A percentile compares a stretch with the other conserved stretches of the same genome.
Evolutionary conservation across 2,888 invertebrate genomes (phyloP).

Genomic region (Drosophila phalerata): DNA sequence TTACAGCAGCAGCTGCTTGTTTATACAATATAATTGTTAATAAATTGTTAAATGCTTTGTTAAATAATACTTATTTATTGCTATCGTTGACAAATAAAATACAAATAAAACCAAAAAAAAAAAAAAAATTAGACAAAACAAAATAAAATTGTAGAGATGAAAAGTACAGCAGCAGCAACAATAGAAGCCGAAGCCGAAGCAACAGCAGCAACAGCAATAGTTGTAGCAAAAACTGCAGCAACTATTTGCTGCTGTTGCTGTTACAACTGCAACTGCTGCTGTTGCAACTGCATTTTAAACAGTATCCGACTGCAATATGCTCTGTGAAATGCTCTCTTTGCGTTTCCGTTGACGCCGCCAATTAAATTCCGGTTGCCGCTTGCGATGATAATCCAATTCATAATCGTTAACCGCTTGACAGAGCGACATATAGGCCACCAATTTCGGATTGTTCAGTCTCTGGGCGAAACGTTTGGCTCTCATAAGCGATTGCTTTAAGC

Average conservation of each 20-base stretch:
- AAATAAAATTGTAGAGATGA: neutral
- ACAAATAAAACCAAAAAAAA: slow-evolving; percentile 30
- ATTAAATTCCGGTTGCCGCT: slow-evolving; percentile 6
- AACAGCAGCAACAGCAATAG: neutral
- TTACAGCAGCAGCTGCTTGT: slow-evolving; percentile 31
- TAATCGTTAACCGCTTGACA: slow-evolving; percentile 69
- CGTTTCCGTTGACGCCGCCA: slow-evolving; percentile 2
- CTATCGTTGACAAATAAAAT: slow-evolving; percentile 32
- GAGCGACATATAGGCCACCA: slow-evolving; percentile 63
- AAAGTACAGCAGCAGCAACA: neutral
- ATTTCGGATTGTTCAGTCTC: slow-evolving; percentile 48
- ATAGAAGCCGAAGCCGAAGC: neutral
- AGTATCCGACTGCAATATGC: neutral
- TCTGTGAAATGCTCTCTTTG: neutral
- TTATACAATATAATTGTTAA: slow-evolving; percentile 65
- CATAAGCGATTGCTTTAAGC: slow-evolving; percentile 67
- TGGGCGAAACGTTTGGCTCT: slow-evolving; percentile 62
- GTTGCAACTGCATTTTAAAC: neutral
- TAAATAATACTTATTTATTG: slow-evolving; percentile 73
- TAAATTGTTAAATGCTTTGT: slow-evolving; percentile 69
- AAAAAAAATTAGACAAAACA: slow-evolving; percentile 1
- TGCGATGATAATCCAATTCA: slow-evolving; percentile 40
- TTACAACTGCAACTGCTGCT: neutral
- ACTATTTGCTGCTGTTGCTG: neutral
- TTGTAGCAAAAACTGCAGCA: slow-evolving; percentile 1